Percentiles rank a stretch among this genome's conserved stretches.
Conservation (phyloP, 2,888 invertebrate genomes). For the Scotopteryx bipunctaria region DNA sequence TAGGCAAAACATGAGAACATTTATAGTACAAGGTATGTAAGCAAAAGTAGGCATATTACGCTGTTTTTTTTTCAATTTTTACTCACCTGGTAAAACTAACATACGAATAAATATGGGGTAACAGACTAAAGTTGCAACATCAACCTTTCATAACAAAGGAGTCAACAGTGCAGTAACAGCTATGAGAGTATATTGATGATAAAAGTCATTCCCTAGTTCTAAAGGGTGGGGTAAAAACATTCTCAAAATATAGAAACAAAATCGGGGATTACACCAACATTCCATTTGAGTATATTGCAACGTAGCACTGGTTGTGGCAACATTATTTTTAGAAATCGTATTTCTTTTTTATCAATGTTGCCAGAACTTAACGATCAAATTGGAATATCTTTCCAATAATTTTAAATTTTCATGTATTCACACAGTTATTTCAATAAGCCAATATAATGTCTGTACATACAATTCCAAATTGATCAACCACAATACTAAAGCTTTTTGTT, state of each 20-base stretch:
- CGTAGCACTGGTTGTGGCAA: slow-evolving; percentile 70
- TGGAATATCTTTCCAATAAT: slow-evolving; percentile 61
- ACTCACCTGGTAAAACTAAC: slow-evolving; percentile 57
- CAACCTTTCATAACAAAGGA: slow-evolving; percentile 71
- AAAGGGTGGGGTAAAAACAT: slow-evolving; percentile 83
- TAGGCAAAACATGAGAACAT: too few species aligned
- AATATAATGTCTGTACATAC: slow-evolving; percentile 68
- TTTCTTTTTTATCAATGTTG: slow-evolving; percentile 52
- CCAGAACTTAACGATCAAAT: slow-evolving; percentile 76
- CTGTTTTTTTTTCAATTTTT: slow-evolving; percentile 42
- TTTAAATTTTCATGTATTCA: slow-evolving; percentile 21
- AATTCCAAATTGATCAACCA: slow-evolving; percentile 81
- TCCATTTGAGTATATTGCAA: slow-evolving; percentile 84
- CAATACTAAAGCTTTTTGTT: slow-evolving; percentile 60
- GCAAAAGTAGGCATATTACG: slow-evolving; percentile 40
- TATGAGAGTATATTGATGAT: slow-evolving; percentile 70
- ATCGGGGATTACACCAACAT: slow-evolving; percentile 85
- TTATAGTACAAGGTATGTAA: too few species aligned
- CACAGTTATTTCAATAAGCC: slow-evolving; percentile 57
- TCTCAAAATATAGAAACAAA: slow-evolving; percentile 71
- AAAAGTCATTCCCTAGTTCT: slow-evolving; percentile 78
- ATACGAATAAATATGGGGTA: slow-evolving; percentile 46
- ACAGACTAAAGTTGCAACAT: slow-evolving; percentile 68
- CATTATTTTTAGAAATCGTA: slow-evolving; percentile 50
- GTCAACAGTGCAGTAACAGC: slow-evolving; percentile 72